Evolutionary conservation across 2,797 vertebrate species (phyloP), one percentile per base, ranked within the genome.

Genomic region (Buceros bicornis): DNA sequence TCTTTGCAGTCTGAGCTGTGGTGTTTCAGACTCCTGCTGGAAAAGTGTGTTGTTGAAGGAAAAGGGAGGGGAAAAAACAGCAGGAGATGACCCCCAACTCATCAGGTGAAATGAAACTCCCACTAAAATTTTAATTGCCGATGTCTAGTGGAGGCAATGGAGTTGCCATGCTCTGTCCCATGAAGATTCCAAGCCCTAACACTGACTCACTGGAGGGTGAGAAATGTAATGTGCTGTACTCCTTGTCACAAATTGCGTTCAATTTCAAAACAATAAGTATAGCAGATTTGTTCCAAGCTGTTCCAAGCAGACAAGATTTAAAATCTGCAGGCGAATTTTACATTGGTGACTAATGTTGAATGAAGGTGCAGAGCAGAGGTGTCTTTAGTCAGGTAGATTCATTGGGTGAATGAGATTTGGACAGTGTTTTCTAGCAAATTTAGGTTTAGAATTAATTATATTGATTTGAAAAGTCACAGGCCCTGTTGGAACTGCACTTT

Each of bases 281-380:
- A 90, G 21, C 43, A 84, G 62, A 66, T 29, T 22, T 89, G 66
- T 88, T 84, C 73, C 90, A 91, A 95, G 83, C 88, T 95, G 81
- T 71, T 95, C 61, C 70, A 69, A 65, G 73, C 60, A 90, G 83
- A 83, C 83, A 94, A 92, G 66, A 83, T 88, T 90, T 91, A 95
- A 89, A 96, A 26, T 29, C 62, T 72, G 62, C 56, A 21, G 45
- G 51, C 54, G 87, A 40, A n/a, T 61, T 78, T 84, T 90, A 71
- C 53, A 16, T 3, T 73, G 47, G 62, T 82, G 45, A 76, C 35
- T 91, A 83, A 82, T 72, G 51, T 3, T 77, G 64, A 90, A 72
- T 35, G 33, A 43, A 91, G 21, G 20, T 89, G 25, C 43, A 48
- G 82, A 89, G 16, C 50, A 74, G 65, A 90, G 20, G 31, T 84